Conservation (phyloP, 2,113 vertebrate species). For the Oryzias javanicus region DNA sequence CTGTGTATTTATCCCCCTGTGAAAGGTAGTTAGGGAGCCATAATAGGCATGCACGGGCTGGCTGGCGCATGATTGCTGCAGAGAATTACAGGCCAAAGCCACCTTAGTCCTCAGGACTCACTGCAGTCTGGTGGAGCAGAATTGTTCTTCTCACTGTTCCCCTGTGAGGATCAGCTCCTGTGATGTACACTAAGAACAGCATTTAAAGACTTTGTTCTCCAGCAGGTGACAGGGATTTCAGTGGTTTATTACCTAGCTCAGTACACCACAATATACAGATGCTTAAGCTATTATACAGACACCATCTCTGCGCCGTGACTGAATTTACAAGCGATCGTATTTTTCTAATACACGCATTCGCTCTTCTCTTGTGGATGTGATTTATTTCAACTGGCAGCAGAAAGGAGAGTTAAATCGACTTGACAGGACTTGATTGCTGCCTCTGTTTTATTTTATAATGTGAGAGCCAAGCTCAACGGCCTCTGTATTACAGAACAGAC, state of each 20-base stretch:
- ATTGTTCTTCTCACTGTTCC: constrained; percentile 57
- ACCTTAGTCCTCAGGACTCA: constrained; percentile 55
- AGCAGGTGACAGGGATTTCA: constrained; percentile 42
- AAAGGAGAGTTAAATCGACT: constrained; percentile 60
- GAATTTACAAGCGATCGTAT: constrained; percentile 66
- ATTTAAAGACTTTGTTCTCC: constrained; percentile 55
- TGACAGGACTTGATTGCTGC: constrained; percentile 61
- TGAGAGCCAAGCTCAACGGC: constrained; percentile 39
- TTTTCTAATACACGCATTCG: constrained; percentile 31
- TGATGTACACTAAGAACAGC: constrained; percentile 60
- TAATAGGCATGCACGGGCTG: constrained; percentile 60
- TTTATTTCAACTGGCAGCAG: constrained; percentile 56
- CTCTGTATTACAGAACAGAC: constrained; percentile 52
- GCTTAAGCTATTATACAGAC: constrained; percentile 57
- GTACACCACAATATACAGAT: constrained; percentile 49
- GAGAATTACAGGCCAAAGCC: constrained; percentile 69
- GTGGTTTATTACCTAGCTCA: constrained; percentile 61
- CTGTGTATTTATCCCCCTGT: constrained; percentile 62
- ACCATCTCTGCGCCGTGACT: constrained; percentile 38
- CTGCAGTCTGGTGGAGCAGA: constrained; percentile 39
- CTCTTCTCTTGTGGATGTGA: constrained; percentile 55
- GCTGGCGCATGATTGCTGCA: constrained; percentile 57
- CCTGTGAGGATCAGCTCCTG: constrained; percentile 45
- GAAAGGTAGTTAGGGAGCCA: constrained; percentile 58
- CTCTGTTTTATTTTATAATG: constrained; percentile 66